A percentile compares a stretch with the other conserved stretches of the same genome.
Evolutionary conservation across 2,113 vertebrate genomes (phyloP).

Genomic region (Calcarius ornatus): DNA sequence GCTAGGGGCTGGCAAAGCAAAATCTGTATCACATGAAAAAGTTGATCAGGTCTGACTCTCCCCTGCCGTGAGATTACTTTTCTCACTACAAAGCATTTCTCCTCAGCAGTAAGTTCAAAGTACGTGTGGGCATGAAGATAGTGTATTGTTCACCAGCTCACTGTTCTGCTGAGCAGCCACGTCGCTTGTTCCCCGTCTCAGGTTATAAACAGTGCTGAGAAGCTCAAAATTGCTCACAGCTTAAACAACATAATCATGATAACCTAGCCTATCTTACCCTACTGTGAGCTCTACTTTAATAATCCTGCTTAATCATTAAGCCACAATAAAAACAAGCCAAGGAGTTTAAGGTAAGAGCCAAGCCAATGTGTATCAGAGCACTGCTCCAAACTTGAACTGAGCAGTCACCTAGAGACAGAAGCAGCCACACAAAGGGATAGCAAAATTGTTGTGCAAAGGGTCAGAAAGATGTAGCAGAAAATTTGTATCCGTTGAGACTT

Average conservation of each 20-base stretch:
- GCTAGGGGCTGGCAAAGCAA: constrained; percentile 51
- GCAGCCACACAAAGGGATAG: neutral
- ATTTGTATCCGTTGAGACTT: neutral
- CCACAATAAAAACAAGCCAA: constrained; percentile 19
- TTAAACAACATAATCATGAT: neutral
- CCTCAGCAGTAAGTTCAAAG: constrained; percentile 51
- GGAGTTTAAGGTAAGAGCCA: neutral
- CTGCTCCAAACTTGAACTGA: neutral
- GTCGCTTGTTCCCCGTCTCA: neutral
- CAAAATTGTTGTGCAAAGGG: neutral
- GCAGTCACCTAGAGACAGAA: neutral
- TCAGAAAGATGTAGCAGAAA: neutral
- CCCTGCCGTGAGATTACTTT: constrained; percentile 57
- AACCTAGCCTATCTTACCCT: constrained; percentile 23
- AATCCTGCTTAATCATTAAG: constrained; percentile 59
- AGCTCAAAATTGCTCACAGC: constrained; percentile 36
- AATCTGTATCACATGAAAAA: constrained; percentile 61
- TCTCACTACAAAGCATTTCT: constrained; percentile 61
- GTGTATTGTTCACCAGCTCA: constrained; percentile 30
- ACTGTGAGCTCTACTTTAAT: constrained; percentile 24
- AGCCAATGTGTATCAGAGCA: neutral
- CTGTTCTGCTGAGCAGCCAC: constrained; percentile 38
- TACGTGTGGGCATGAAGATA: constrained; percentile 51
- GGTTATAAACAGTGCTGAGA: constrained; percentile 40
- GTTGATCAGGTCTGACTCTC: constrained; percentile 54